These are phyloP conservation scores for Osmerus eperlanus DNA, from an alignment of 2,113 vertebrate genomes.

Conservation along the genomic window DNA sequence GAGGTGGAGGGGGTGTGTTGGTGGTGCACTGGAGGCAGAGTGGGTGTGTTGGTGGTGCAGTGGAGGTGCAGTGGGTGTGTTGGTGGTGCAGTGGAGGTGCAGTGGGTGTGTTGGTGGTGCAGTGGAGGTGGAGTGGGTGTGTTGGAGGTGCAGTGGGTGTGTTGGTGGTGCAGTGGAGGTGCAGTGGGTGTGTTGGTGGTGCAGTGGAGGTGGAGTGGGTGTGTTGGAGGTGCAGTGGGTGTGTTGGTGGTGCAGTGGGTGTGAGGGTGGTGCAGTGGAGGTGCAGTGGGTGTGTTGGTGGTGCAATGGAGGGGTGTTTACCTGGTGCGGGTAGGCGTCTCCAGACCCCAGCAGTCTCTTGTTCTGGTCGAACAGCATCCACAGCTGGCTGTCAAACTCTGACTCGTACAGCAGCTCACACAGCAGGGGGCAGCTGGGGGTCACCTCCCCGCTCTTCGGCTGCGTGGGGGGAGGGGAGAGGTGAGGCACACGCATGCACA, in stretches of 20 bases:
- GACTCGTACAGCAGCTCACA: conserved; percentile 96
- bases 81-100: too few species aligned
- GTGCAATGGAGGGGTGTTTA: conserved; percentile 46
- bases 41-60: too few species aligned
- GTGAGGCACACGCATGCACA: conserved; percentile 1
- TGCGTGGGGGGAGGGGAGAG: conserved; percentile 42
- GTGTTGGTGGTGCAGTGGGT: too few species aligned
- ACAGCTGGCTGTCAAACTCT: conserved; percentile 97
- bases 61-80: too few species aligned
- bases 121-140: neutral
- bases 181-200: too few species aligned
- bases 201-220: too few species aligned
- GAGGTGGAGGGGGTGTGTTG: too few species aligned
- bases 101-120: too few species aligned
- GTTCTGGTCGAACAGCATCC: conserved; percentile 98
- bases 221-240: too few species aligned
- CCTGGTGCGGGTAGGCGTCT: conserved; percentile 98
- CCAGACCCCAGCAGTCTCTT: conserved; percentile 95
- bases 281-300: too few species aligned
- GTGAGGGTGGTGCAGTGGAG: too few species aligned
- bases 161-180: neutral
- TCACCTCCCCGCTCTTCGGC: conserved; percentile 97
- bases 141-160: neutral
- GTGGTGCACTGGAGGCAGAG: neutral
- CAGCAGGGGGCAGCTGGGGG: conserved; percentile 91